A percentile compares a stretch with the other conserved stretches of the same genome.
These are phyloP conservation scores for Oncopodura yosiiana DNA, from an alignment of 1,140 invertebrate genomes.

Conservation along the genomic window DNA sequence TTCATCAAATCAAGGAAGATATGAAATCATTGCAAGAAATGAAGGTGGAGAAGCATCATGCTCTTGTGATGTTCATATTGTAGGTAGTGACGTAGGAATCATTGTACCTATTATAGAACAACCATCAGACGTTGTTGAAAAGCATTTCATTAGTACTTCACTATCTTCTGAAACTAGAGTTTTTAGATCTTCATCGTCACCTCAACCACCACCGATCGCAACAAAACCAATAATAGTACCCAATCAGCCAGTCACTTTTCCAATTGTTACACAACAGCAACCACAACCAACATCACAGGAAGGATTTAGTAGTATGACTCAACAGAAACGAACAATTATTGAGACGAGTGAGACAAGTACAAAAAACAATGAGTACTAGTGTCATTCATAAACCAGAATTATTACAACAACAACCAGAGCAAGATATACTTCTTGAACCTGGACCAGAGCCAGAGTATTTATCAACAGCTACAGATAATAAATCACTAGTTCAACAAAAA, in stretches of 20 bases:
- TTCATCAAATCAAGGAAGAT: neutral
- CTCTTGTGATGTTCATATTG: neutral
- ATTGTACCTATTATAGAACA: neutral
- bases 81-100: neutral
- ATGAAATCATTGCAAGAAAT: too few species aligned
- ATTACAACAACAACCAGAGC: neutral
- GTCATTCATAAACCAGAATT: too few species aligned
- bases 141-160: neutral
- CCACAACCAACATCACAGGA: neutral
- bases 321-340: conserved; percentile 7
- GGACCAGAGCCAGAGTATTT: conserved; percentile 13
- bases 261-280: neutral
- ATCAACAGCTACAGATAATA: neutral
- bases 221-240: conserved; percentile 1
- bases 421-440: neutral
- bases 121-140: neutral
- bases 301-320: too few species aligned
- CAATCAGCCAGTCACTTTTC: neutral
- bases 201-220: neutral
- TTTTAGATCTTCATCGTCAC: neutral
- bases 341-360: neutral
- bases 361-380: too few species aligned
- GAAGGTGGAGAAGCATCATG: too few species aligned
- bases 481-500: conserved; percentile 17
- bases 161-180: neutral